Conservation (phyloP, 2,888 invertebrate species). For the Lamproptera curius region DNA sequence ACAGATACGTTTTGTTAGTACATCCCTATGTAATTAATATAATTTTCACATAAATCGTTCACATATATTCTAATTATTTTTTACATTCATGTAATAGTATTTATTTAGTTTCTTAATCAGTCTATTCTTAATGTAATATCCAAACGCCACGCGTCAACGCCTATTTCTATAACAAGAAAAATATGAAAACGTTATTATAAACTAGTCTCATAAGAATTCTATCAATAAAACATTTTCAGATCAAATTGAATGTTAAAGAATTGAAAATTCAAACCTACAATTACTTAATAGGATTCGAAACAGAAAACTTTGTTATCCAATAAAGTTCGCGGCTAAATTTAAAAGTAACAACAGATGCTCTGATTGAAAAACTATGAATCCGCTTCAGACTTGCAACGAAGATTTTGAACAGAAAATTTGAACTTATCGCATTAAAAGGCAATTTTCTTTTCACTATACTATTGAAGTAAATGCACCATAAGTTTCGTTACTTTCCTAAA, state of each 20-base stretch:
- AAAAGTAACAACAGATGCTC: background rate
- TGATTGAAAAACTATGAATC: slow-evolving; percentile 12
- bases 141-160: too few species aligned
- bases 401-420: slow-evolving; percentile 9
- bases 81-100: too few species aligned
- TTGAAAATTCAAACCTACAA: background rate
- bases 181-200: background rate
- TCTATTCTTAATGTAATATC: too few species aligned
- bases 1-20: too few species aligned
- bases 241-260: background rate
- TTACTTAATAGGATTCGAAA: background rate
- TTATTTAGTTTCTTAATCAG: too few species aligned
- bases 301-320: slow-evolving; percentile 2
- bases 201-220: background rate
- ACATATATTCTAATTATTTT: too few species aligned
- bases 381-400: background rate
- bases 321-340: background rate
- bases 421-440: slow-evolving; percentile 1
- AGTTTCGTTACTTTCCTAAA: too few species aligned
- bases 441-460: too few species aligned
- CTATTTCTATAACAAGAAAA: background rate
- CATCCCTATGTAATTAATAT: too few species aligned
- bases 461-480: too few species aligned
- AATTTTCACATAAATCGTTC: too few species aligned
- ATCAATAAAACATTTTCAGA: background rate